Percentiles rank a stretch among this genome's conserved stretches.
These are phyloP conservation scores for Ovibos moschatus DNA, from an alignment of 2,113 vertebrate genomes.

Conservation along the genomic window DNA sequence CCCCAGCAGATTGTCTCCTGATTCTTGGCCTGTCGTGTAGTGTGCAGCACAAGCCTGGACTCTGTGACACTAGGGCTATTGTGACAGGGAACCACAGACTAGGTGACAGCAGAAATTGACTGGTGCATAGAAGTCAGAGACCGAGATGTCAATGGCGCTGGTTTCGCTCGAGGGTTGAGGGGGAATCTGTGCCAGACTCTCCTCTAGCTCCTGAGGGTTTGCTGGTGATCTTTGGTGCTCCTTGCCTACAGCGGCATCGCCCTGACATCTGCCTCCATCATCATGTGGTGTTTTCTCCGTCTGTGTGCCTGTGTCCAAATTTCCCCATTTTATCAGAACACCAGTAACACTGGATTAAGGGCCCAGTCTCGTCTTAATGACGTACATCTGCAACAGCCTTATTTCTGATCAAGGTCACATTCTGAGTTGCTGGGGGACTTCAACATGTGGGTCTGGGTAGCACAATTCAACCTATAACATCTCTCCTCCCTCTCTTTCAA, in stretches of 20 bases:
- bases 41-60: neutral
- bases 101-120: neutral
- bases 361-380: neutral
- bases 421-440: neutral
- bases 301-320: neutral
- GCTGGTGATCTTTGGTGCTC: neutral
- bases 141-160: fast-evolving
- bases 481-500: neutral
- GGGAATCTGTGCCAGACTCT: too few species aligned
- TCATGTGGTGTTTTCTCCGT: neutral
- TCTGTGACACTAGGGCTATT: neutral
- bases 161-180: fast-evolving
- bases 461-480: neutral
- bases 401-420: neutral
- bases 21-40: neutral
- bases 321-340: neutral
- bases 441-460: neutral
- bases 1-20: neutral
- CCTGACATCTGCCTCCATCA: neutral
- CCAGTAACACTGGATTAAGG: neutral
- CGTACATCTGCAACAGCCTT: neutral
- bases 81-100: neutral
- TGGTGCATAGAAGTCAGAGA: neutral
- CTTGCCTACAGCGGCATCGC: neutral
- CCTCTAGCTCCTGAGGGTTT: neutral